Conservation (phyloP, 2,888 invertebrate species). For the Meloe dianella region DNA sequence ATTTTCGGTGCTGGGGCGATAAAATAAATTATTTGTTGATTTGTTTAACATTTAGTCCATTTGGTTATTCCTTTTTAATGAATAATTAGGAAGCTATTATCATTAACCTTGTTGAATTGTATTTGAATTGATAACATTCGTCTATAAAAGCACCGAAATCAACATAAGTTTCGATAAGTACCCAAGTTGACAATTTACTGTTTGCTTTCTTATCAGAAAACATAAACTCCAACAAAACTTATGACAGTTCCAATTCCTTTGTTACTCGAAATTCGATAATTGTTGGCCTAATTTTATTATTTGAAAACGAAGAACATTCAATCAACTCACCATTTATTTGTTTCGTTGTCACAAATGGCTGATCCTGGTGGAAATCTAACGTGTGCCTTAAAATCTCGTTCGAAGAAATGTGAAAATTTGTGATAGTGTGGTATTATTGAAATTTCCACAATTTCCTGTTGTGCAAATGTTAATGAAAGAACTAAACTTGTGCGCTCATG, state of each 20-base stretch:
- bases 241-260: not conserved
- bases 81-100: not conserved
- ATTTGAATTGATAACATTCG: not conserved
- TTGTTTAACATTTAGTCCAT: not conserved
- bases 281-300: not conserved
- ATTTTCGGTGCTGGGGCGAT: too few species aligned
- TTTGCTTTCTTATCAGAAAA: not conserved
- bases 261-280: not conserved
- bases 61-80: not conserved
- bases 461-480: conserved; percentile 48
- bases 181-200: not conserved
- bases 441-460: conserved; percentile 48
- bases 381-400: conserved; percentile 33
- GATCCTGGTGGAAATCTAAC: conserved; percentile 49
- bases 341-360: conserved; percentile 47
- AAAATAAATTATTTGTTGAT: too few species aligned
- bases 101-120: not conserved
- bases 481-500: conserved; percentile 52
- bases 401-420: conserved; percentile 23
- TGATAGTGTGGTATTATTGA: conserved; percentile 35
- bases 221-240: not conserved
- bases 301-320: not conserved
- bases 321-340: too few species aligned
- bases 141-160: not conserved
- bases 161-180: not conserved